Conservation (phyloP, 1,140 invertebrate species). For the Tetramorium alpestre region DNA sequence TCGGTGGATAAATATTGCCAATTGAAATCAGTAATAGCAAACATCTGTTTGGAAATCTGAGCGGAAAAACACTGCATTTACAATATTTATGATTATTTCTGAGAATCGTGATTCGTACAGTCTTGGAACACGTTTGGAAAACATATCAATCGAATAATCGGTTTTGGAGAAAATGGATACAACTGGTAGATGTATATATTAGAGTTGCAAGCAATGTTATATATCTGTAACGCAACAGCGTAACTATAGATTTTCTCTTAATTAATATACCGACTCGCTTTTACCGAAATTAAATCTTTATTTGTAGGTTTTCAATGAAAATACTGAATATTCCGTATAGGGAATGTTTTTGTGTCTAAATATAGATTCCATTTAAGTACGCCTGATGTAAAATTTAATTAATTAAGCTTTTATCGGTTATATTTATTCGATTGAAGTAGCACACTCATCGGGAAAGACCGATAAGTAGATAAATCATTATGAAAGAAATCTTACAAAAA, state of each 20-base stretch:
- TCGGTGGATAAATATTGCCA: background rate
- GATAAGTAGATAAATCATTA: background rate
- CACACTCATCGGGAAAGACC: background rate
- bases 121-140: background rate
- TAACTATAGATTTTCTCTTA: background rate
- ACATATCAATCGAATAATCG: background rate
- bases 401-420: background rate
- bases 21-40: background rate
- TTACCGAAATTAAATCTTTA: background rate
- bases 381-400: background rate
- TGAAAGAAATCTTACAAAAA: background rate
- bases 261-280: background rate
- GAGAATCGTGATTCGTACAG: background rate
- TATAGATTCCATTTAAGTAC: background rate
- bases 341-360: background rate
- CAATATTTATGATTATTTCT: background rate
- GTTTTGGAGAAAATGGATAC: background rate
- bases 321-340: background rate
- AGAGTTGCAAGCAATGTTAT: background rate
- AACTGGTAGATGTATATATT: background rate
- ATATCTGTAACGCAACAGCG: background rate
- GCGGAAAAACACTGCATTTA: background rate
- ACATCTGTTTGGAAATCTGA: background rate
- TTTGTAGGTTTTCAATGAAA: background rate
- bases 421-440: background rate